Evolutionary conservation across 2,888 invertebrate species (phyloP), one percentile per base, ranked within the genome.

Genomic region (Parnassius glacialis): DNA sequence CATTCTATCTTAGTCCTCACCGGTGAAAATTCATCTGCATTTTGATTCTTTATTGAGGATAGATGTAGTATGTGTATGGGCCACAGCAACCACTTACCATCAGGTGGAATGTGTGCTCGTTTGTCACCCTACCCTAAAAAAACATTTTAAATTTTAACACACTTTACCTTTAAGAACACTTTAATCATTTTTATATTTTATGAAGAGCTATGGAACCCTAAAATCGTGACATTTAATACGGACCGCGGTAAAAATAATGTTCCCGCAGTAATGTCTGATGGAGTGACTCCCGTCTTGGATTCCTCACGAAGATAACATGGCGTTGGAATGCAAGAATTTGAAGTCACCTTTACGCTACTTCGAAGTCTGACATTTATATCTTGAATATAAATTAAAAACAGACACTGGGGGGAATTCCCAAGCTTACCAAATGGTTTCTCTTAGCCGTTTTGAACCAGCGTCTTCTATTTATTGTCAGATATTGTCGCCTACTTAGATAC

Each of bases 241-340:
- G 63, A 65, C 70, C 72, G 68, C 83, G 83, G 81, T 87, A 84
- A 87, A 87, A 84, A 78, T 82, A 78, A 79, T 77, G 76, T 73
- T 61, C 76, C 75, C 73, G 73, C 75, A 73, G 69, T 74, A 70
- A 73, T 68, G 73, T 71, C 77, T 75, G 79, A 80, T 79, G 76
- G 77, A 76, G 71, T 69, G 83, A 87, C 87, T 87, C 83, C 90
- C 76, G 89, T 85, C 79, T 75, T 80, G 74, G 70, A 74, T 71
- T 70, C 72, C 64, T 64, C 65, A 59, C 62, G 64, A 64, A 69
- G 81, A 84, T 84, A 87, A 85, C 61, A 57, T 47, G 60, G 58
- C 63, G 61, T 64, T 65, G 68, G 70, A 68, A 72, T 70, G 67
- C 60, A 61, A 64, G 67, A 55, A 67, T 67, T 67, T 60, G 62